Base-by-base conservation (phyloP, 2,888 invertebrate genomes). In the Scaptomyza tumidula region DNA sequence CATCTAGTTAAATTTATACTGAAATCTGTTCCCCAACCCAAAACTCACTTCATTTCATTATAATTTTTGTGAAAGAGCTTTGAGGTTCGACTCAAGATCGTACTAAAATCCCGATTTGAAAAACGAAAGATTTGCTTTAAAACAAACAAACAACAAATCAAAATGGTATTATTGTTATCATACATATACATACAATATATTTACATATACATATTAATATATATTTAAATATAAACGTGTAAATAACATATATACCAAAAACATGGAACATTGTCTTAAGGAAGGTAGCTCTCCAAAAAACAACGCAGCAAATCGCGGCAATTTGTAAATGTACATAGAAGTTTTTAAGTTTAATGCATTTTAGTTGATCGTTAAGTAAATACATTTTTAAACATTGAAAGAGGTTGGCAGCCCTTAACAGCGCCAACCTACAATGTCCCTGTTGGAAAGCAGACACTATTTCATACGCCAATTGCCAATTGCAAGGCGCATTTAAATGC, bases 131-230 rank as follows among this genome's bases (percentile, higher is more conserved):
- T 7, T 24, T 24, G 24, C 24, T 24, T 24, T 24, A 1, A 29
- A 29, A 29, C 29, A 27, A 61, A 33, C 33, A 35, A 35, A 35
- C 10, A 13, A 35, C 4, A 35, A 35, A 35, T 4, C 13, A 10
- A 13, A 43, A 48, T 48, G 43, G 45, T 80, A 76, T 81, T 79
- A 81, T 71, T 81, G 77, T 84, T 81, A 80, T 69, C 65, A 48
- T 53, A 69, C 58, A 50, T n/a, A 50, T 45, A 57, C 27, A 52
- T 61, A 57, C 59, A 11, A 52, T 39, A 45, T 45, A 19, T 31
- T 37, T 39, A 62, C 49, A 37, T 44, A 49, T 50, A 53, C 29
- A 29, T 29, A 24, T 24, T 2, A 1, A 24, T 39, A 31, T 41
- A 48, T 61, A n/a, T n/a, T n/a, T n/a, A n/a, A n/a, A n/a, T n/a